Base-by-base conservation (phyloP, 2,797 vertebrate genomes). In the Cichlasoma orientale region DNA sequence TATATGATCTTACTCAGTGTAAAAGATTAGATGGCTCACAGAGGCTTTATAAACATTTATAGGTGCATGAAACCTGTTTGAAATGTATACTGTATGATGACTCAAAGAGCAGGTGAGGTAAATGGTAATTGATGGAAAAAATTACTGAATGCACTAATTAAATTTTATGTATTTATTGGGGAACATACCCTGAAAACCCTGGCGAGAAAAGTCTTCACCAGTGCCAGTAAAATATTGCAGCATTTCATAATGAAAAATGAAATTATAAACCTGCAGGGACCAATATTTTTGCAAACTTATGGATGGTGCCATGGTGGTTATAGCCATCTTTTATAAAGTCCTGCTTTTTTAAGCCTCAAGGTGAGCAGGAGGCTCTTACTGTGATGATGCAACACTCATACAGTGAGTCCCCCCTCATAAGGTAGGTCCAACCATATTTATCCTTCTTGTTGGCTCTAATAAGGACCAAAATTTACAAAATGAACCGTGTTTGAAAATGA, bases 11-110 rank as follows among this genome's bases (percentile, higher is more conserved):
- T 27, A 83, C 69, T 77, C 58, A 1, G 36, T 12, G 61, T 68
- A 72, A 81, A 77, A 50, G 77, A 85, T 82, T 59, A 25, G 83
- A 82, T 73, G 75, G 69, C 80, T 87, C 54, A n/a, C 63, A 0
- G 33, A 14, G 73, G 76, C 63, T 84, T 90, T 16, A 74, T 66
- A 63, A 71, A 69, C 47, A 63, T 80, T 86, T 56, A 87, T 31
- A 72, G 61, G 23, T 57, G 38, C 4, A 16, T 69, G 8, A 83
- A 86, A 75, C 7, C 9, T 63, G 47, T 56, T 68, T 77, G 29
- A 86, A 72, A 71, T n/a, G 5, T 59, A 61, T 47, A 52, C 47
- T n/a, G 18, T 68, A 16, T 50, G 72, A 79, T 84, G 82, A 84
- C 70, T 83, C 80, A 83, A 55, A 77, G 56, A 29, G 19, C 27